Conservation (phyloP, 2,113 vertebrate species). For the Nesoenas mayeri region DNA sequence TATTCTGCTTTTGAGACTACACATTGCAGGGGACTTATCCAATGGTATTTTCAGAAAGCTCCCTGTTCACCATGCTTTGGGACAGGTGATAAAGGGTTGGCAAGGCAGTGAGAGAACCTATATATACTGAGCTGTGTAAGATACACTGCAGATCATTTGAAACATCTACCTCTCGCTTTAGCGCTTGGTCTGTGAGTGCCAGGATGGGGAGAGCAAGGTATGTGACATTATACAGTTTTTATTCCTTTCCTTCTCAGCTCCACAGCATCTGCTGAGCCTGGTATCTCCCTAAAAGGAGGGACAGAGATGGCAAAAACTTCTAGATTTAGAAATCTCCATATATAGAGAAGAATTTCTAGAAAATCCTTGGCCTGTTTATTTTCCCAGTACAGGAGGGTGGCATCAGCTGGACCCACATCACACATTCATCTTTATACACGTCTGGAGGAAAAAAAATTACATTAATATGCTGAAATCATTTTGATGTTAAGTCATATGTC, state of each 20-base stretch:
- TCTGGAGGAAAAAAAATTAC: background rate
- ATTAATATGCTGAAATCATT: background rate
- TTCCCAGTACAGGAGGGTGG: background rate
- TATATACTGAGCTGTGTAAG: background rate
- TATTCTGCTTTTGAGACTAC: background rate
- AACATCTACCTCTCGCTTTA: background rate
- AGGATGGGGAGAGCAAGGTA: background rate
- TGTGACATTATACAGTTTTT: background rate
- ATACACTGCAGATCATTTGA: background rate
- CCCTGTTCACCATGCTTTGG: background rate
- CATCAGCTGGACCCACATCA: background rate
- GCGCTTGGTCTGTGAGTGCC: background rate
- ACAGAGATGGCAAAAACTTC: background rate
- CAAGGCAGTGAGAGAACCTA: background rate
- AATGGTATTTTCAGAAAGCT: background rate
- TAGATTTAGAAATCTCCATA: background rate
- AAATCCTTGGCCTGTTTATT: background rate
- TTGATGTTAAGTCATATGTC: slow-evolving; percentile 16
- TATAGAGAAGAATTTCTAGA: background rate
- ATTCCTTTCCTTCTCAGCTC: background rate
- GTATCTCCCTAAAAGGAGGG: background rate
- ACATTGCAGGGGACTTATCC: background rate
- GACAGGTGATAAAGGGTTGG: background rate
- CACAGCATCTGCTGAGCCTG: background rate
- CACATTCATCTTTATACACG: background rate